These are phyloP conservation scores for Harmothoe impar DNA, from an alignment of 2,888 invertebrate species.

Conservation along the genomic window DNA sequence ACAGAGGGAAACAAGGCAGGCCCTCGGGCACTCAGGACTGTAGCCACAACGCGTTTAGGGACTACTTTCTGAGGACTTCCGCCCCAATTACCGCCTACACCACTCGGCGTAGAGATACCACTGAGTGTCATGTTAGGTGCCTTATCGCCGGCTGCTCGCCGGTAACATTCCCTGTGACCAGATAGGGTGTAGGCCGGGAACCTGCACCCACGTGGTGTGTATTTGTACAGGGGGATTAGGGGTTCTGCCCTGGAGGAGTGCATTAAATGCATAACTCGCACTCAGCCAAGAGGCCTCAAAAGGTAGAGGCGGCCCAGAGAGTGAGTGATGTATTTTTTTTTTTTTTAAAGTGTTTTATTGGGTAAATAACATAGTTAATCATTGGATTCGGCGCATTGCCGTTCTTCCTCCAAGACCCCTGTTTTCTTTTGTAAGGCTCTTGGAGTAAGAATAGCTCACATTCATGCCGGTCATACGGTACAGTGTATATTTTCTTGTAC, in stretches of 20 bases:
- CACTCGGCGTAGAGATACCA: background rate
- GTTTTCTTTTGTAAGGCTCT: too few species aligned
- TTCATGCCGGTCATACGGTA: too few species aligned
- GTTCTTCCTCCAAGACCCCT: too few species aligned
- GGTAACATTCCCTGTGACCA: constrained; percentile 30
- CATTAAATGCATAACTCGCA: constrained; percentile 17
- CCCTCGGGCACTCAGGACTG: too few species aligned
- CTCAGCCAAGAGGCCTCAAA: background rate
- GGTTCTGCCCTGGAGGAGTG: background rate
- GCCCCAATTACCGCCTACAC: constrained; percentile 24
- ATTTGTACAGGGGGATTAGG: background rate
- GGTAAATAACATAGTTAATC: too few species aligned
- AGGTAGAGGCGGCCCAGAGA: background rate
- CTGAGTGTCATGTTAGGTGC: constrained; percentile 10
- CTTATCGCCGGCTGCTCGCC: background rate
- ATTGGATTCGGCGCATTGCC: too few species aligned
- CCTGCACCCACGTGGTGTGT: constrained; percentile 14
- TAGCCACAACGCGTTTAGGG: background rate
- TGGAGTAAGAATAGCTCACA: too few species aligned
- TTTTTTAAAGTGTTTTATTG: too few species aligned
- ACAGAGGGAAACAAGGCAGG: too few species aligned
- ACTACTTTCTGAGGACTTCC: background rate
- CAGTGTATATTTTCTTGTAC: too few species aligned
- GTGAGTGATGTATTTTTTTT: too few species aligned
- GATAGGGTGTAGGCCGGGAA: constrained; percentile 23